These are phyloP conservation scores for Gulo gulo DNA, from an alignment of 2,113 vertebrate species.

Conservation along the genomic window DNA sequence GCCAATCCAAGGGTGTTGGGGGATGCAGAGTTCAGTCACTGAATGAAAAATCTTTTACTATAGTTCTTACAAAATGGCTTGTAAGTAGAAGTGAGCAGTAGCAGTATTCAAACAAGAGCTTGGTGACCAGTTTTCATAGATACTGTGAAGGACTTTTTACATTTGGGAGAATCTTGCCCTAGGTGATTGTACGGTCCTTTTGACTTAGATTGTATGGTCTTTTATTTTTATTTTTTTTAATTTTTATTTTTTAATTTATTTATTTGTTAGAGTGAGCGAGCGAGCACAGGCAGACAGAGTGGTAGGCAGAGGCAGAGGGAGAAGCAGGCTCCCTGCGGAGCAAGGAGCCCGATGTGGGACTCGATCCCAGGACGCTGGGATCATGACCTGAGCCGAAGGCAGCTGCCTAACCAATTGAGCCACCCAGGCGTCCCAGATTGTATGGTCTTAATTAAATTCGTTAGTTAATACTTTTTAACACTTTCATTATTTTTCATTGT, in stretches of 20 bases:
- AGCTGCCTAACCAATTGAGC: too few species aligned
- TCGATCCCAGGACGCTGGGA: too few species aligned
- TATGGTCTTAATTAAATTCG: neutral
- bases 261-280: too few species aligned
- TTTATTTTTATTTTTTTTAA: too few species aligned
- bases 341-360: too few species aligned
- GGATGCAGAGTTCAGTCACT: neutral
- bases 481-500: neutral
- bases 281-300: too few species aligned
- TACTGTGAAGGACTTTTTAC: neutral
- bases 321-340: too few species aligned
- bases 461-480: neutral
- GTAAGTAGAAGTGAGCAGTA: neutral
- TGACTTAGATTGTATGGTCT: neutral
- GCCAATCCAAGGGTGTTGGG: neutral
- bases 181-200: neutral
- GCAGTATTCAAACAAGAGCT: neutral
- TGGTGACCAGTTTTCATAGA: neutral
- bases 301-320: too few species aligned
- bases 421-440: too few species aligned
- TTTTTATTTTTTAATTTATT: too few species aligned
- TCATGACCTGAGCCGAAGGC: too few species aligned
- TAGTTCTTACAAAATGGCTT: neutral
- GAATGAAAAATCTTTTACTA: neutral
- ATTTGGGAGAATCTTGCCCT: neutral